Percentiles rank a stretch among this genome's conserved stretches.
phyloP scores from a whole-genome alignment of 2,888 invertebrate species.

The Amphipyra tragopoginis region DNA sequence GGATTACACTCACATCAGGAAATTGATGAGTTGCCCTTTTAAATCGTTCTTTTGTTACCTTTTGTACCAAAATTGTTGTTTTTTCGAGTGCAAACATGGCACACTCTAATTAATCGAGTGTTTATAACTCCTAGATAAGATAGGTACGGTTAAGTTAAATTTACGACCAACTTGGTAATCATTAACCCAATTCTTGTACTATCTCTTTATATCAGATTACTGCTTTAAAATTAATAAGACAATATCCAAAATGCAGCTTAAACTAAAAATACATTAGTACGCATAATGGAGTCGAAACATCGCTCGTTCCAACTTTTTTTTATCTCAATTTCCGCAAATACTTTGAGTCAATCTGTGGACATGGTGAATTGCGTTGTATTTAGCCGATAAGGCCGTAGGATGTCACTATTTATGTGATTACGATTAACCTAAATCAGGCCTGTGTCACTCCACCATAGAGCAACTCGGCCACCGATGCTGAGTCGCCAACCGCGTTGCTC shows the following conservation, averaged over 20 bases:
- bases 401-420: background rate
- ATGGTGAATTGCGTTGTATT: slow-evolving; percentile 14
- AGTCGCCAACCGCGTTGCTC: no score
- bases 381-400: background rate
- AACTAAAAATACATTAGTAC: background rate
- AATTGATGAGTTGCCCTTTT: background rate
- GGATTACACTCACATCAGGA: no score
- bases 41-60: background rate
- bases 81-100: slow-evolving; percentile 16
- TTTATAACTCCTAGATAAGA: slow-evolving; percentile 55
- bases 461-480: no score
- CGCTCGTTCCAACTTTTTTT: slow-evolving; percentile 5
- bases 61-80: slow-evolving; percentile 7
- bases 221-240: slow-evolving; percentile 22
- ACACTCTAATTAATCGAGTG: slow-evolving; percentile 51
- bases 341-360: slow-evolving; percentile 26
- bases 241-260: background rate
- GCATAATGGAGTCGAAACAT: slow-evolving; percentile 1
- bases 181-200: slow-evolving; percentile 53
- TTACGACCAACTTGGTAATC: slow-evolving; percentile 48
- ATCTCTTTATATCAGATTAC: slow-evolving; percentile 37
- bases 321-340: slow-evolving; percentile 22
- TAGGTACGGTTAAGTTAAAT: slow-evolving; percentile 56
- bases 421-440: background rate
- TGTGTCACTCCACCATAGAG: no score